A percentile compares a stretch with the other conserved stretches of the same genome.
phyloP scores from a whole-genome alignment of 2,888 invertebrate genomes.

The Tenthredo scrophulariae region DNA sequence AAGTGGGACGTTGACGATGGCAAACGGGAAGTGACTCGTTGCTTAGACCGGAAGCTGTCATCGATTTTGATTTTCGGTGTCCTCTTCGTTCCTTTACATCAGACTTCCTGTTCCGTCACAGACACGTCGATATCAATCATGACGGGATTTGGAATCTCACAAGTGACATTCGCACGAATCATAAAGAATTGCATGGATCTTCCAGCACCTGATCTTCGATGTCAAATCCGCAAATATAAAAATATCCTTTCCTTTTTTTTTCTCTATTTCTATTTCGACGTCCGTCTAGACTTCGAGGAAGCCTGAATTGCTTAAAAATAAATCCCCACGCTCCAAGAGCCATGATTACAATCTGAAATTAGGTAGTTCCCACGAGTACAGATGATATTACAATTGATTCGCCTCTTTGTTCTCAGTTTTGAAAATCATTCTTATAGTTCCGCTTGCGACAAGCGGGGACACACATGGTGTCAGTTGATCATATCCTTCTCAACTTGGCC shows the following conservation, averaged over 20 bases:
- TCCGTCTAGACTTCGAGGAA: background rate
- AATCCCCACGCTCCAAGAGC: background rate
- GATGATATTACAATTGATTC: background rate
- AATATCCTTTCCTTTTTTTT: background rate
- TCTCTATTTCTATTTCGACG: background rate
- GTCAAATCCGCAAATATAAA: background rate
- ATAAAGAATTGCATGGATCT: background rate
- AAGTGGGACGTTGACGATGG: constrained; percentile 24
- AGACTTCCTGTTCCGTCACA: background rate
- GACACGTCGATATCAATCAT: background rate
- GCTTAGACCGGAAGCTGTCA: constrained; percentile 26
- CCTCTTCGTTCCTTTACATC: background rate
- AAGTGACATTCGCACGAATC: background rate
- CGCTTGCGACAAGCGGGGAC: background rate
- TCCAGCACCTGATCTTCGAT: background rate
- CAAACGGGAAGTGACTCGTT: constrained; percentile 42
- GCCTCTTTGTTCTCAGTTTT: background rate
- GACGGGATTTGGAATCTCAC: background rate
- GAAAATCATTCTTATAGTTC: background rate
- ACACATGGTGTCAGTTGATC: background rate
- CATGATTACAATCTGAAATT: constrained; percentile 2
- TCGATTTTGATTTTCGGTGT: constrained; percentile 29
- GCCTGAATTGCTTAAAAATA: background rate
- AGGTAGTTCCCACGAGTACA: constrained; percentile 14
- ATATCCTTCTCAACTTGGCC: background rate